Evolutionary conservation across 1,140 invertebrate genomes (phyloP), one percentile per base, ranked within the genome.

Genomic region (Latrodectus geometricus): DNA sequence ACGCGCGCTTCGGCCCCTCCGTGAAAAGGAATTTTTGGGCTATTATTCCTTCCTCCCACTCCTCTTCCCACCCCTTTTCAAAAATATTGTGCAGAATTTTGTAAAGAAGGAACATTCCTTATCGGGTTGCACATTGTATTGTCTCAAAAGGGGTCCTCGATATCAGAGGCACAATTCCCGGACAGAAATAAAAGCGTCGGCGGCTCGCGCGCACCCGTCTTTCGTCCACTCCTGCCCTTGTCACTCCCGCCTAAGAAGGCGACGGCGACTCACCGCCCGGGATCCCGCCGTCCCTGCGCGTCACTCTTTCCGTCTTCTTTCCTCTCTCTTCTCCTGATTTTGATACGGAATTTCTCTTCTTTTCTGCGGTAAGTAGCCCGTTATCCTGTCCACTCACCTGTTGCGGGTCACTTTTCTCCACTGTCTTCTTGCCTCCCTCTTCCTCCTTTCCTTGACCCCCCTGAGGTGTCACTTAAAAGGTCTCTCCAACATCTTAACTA

Each of bases 91-190:
- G 73, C 73, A n/a, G 75, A 68, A 80, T 68, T 80, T 69, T 73
- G 79, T 73, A 56, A 82, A 61, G 69, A 73, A 68, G 82, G 82
- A 75, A 84, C 82, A 84, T 84, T 84, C 82, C 82, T 84, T 84
- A 84, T 84, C 82, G 82, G 56, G 73, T 84, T 84, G 73, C 82
- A 84, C 76, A 84, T 84, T 84, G 82, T 74, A 84, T 84, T 84
- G 82, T 84, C 82, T 84, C 65, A 84, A 83, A 83, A 84, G 82
- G 73, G 80, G 56, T 61, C 73, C n/a, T 75, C 50, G 73, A 75
- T 75, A 75, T 75, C 73, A 12, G 21, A 14, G 35, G 49, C 73
- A 75, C 73, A 75, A 56, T 54, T 75, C 52, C 50, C 73, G 35
- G 35, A 35, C 35, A 75, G 73, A 75, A 82, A 82, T 82, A 82